Conservation (phyloP, 2,888 invertebrate genomes). For the Leptopilina syphax region DNA sequence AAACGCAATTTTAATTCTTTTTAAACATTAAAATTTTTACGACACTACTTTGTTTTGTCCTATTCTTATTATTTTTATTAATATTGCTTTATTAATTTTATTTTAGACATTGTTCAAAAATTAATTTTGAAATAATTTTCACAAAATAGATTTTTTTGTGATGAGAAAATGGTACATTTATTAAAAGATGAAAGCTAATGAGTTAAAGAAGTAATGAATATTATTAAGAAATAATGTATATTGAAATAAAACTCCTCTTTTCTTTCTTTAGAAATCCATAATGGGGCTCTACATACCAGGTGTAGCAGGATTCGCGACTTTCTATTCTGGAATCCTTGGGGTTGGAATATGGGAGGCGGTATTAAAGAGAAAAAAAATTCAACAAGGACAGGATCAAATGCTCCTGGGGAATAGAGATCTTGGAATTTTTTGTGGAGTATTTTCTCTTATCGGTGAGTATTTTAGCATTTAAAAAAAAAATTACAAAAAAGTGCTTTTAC, state of each 20-base stretch:
- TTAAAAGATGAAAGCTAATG: too few relatives aligned
- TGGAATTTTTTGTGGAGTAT: conserved; percentile 83
- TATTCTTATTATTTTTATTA: too few relatives aligned
- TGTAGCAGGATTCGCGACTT: conserved; percentile 82
- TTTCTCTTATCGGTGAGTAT: conserved; percentile 84
- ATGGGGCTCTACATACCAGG: conserved; percentile 80
- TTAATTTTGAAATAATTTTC: too few relatives aligned
- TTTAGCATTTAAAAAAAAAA: neutral
- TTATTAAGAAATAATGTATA: too few relatives aligned
- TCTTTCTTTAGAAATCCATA: conserved; percentile 41
- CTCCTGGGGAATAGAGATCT: conserved; percentile 85
- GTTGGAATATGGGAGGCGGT: conserved; percentile 81
- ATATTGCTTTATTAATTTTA: too few relatives aligned
- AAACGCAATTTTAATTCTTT: neutral
- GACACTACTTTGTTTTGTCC: neutral
- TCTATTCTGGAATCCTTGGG: conserved; percentile 82
- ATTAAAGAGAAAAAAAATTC: conserved; percentile 77
- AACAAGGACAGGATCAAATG: conserved; percentile 81
- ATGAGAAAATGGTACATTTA: too few relatives aligned
- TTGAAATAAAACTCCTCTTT: too few relatives aligned
- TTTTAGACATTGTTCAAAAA: too few relatives aligned
- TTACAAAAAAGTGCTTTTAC: neutral
- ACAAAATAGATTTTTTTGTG: too few relatives aligned
- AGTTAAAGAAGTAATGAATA: too few relatives aligned
- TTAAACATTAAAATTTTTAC: conserved; percentile 6